phyloP scores from a whole-genome alignment of 2,888 invertebrate genomes.

The Trachelus iudaicus region DNA sequence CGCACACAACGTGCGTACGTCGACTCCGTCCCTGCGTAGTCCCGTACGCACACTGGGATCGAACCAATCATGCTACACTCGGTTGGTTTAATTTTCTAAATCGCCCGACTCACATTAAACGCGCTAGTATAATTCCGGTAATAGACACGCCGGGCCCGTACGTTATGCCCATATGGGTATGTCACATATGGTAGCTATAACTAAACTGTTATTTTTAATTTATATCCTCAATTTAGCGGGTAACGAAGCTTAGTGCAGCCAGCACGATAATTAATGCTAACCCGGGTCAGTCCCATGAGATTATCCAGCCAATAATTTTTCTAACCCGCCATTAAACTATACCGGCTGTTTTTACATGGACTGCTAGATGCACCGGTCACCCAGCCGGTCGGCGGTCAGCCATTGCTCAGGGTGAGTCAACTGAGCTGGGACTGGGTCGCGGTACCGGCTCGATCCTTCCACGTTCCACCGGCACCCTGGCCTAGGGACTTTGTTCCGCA shows the following conservation, averaged over 20 bases:
- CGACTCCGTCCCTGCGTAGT: too few relatives aligned
- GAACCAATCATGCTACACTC: too few relatives aligned
- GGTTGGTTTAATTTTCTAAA: conserved; percentile 2
- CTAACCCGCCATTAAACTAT: conserved; percentile 40
- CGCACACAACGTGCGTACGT: too few relatives aligned
- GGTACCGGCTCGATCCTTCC: too few relatives aligned
- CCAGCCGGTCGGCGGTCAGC: too few relatives aligned
- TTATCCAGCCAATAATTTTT: conserved; percentile 56
- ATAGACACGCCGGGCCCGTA: conserved; percentile 36
- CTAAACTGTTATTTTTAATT: conserved; percentile 57
- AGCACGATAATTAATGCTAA: conserved; percentile 49
- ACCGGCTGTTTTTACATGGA: too few relatives aligned
- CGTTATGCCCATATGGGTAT: conserved; percentile 26
- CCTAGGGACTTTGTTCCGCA: too few relatives aligned
- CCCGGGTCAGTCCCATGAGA: conserved; percentile 45
- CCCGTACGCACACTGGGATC: too few relatives aligned
- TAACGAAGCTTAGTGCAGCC: conserved; percentile 1
- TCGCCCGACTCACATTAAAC: neutral
- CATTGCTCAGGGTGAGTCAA: too few relatives aligned
- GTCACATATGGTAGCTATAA: conserved; percentile 40
- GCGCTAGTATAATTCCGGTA: conserved; percentile 28
- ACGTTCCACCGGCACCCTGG: too few relatives aligned
- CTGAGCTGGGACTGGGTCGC: too few relatives aligned
- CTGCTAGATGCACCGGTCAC: too few relatives aligned
- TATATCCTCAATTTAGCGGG: conserved; percentile 39